A percentile compares a stretch with the other conserved stretches of the same genome.
These are phyloP conservation scores for Oryzaephilus surinamensis DNA, from an alignment of 1,140 invertebrate species.

Conservation along the genomic window DNA sequence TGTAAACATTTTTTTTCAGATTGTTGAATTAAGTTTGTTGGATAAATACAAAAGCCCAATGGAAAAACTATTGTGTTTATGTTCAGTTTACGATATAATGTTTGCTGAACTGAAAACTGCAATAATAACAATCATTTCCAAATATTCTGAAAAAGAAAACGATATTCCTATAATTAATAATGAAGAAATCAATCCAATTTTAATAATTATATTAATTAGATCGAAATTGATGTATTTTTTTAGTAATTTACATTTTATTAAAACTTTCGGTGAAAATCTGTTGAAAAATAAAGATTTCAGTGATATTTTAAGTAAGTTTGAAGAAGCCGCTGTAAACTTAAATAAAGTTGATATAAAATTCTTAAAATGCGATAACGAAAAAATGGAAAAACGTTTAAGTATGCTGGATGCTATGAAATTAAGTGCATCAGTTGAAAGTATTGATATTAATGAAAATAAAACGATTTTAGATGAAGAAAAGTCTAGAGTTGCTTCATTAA, in stretches of 20 bases:
- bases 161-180: slow-evolving; percentile 28
- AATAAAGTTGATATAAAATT: too few species aligned
- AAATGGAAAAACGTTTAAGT: too few species aligned
- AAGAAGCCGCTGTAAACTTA: too few species aligned
- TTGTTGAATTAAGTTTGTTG: slow-evolving; percentile 29
- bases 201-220: slow-evolving; percentile 24
- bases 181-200: slow-evolving; percentile 21
- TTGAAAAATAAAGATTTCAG: too few species aligned
- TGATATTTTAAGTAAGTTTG: too few species aligned
- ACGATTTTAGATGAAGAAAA: too few species aligned
- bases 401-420: too few species aligned
- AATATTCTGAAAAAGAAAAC: slow-evolving; percentile 22
- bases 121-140: slow-evolving; percentile 23
- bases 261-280: too few species aligned
- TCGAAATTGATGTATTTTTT: slow-evolving; percentile 24
- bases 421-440: too few species aligned
- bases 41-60: slow-evolving; percentile 22
- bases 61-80: slow-evolving; percentile 28
- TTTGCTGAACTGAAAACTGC: slow-evolving; percentile 31
- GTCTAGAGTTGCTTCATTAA: too few species aligned
- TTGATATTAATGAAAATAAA: too few species aligned
- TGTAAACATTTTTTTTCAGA: slow-evolving; percentile 16
- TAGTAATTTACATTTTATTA: slow-evolving; percentile 28
- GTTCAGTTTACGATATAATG: slow-evolving; percentile 25
- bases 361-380: too few species aligned